A percentile compares a stretch with the other conserved stretches of the same genome.
These are phyloP conservation scores for Arctopsyche grandis DNA, from an alignment of 1,140 invertebrate genomes.

Conservation along the genomic window DNA sequence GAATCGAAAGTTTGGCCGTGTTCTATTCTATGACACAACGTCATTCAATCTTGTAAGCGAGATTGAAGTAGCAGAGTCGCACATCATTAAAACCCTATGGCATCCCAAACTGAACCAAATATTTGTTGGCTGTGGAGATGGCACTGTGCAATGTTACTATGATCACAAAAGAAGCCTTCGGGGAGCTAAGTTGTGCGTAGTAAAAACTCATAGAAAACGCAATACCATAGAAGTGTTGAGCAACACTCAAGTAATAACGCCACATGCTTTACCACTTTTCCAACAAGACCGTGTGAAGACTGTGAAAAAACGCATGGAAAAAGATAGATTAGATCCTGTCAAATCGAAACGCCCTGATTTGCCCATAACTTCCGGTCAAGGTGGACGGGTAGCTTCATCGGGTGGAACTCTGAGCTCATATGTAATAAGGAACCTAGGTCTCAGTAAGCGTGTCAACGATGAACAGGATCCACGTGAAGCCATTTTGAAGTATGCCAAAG, in stretches of 20 bases:
- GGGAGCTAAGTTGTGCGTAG: slow-evolving; percentile 91
- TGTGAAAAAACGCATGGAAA: slow-evolving; percentile 91
- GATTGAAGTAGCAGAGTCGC: slow-evolving; percentile 80
- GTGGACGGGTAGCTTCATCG: slow-evolving; percentile 92
- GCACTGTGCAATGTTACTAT: slow-evolving; percentile 90
- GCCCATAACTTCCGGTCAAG: slow-evolving; percentile 92
- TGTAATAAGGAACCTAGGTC: slow-evolving; percentile 94
- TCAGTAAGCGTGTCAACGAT: slow-evolving; percentile 93
- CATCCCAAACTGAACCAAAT: slow-evolving; percentile 98
- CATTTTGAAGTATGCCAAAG: slow-evolving; percentile 96
- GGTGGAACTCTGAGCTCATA: slow-evolving; percentile 97
- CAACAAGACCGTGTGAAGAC: slow-evolving; percentile 91
- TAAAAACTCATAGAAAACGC: slow-evolving; percentile 82
- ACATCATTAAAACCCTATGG: slow-evolving; percentile 92
- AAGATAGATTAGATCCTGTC: slow-evolving; percentile 89
- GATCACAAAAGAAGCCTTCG: slow-evolving; percentile 86
- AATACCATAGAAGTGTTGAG: slow-evolving; percentile 88
- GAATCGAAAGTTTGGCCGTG: slow-evolving; percentile 74
- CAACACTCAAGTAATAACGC: slow-evolving; percentile 95
- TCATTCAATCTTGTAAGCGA: slow-evolving; percentile 81
- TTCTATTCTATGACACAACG: slow-evolving; percentile 85
- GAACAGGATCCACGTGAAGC: slow-evolving; percentile 97
- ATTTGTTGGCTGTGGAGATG: slow-evolving; percentile 92
- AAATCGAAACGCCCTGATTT: slow-evolving; percentile 95
- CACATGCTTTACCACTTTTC: slow-evolving; percentile 96